Base-by-base conservation (phyloP, 2,797 vertebrate species). In the Danio albolineatus region DNA sequence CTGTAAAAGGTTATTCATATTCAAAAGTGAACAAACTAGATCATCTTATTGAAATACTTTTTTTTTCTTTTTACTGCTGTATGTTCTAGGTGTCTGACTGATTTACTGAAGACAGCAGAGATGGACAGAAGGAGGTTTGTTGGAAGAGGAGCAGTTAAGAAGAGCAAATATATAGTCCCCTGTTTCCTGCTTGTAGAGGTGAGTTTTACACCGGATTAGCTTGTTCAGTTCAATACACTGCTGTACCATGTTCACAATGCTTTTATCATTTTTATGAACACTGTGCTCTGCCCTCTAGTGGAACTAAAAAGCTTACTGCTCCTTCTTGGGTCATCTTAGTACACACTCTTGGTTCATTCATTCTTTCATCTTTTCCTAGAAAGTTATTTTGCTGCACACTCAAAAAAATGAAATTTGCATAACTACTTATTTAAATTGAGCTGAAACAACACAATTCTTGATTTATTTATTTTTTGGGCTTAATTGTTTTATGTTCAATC, bases 151-250 rank as follows among this genome's bases (percentile, higher is more conserved):
- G 90, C 80, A 62, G 86, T 92, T 80, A 96, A 96, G 88, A 95
- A 93, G 83, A 98, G 96, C 83, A 93, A 91, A 84, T 95, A 96
- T 88, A 96, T 98, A 28, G 95, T 97, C 17, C 96, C 96, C 76
- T 97, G 96, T 87, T 97, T 98, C 83, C 92, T 98, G 76, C 91
- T 95, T 0, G 95, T 98, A 83, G 96, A 98, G 96, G 96, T 97
- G 88, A 94, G 94, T 87, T 72, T 12, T n/a, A 57, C 5, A 53
- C 10, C 14, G 36, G 57, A 12, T 43, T 12, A n/a, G 28, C 21
- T 61, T 12, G 10, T 51, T 39, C 10, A 8, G 17, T 46, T 57
- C 8, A 51, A 1, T 71, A 28, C 57, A 72, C 2, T 14, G n/a
- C 0, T 2, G 10, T 67, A 59, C 7, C 10, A 64, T 64, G 4